phyloP scores from a whole-genome alignment of 2,113 vertebrate genomes.

The zebrafish (Danio rerio) region DNA sequence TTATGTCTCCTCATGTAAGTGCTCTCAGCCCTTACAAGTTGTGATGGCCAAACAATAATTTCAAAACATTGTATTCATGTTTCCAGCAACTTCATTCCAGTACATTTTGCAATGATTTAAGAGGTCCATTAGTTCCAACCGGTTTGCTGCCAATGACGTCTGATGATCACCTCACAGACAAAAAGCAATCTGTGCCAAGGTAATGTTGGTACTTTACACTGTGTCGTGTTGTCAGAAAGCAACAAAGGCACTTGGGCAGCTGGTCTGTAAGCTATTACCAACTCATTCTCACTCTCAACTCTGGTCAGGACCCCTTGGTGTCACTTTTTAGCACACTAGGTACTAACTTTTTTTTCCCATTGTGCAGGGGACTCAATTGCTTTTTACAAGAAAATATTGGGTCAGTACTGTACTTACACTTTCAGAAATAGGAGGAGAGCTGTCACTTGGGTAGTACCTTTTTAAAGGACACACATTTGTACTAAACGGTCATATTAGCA shows the following conservation, averaged over 20 bases:
- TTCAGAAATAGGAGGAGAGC: too few relatives aligned
- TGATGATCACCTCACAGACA: neutral
- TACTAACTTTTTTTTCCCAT: too few relatives aligned
- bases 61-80: neutral
- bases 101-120: constrained; percentile 1
- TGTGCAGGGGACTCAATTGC: too few relatives aligned
- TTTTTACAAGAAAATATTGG: too few relatives aligned
- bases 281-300: too few relatives aligned
- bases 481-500: too few relatives aligned
- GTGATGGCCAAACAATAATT: neutral
- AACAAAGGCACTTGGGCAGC: neutral
- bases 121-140: neutral
- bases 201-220: constrained; percentile 8
- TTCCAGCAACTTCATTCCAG: neutral
- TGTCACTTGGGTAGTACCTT: too few relatives aligned
- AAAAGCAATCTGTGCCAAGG: constrained; percentile 11
- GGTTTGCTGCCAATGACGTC: neutral
- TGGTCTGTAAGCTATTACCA: neutral
- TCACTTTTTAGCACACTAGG: too few relatives aligned
- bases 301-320: too few relatives aligned
- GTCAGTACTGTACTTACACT: too few relatives aligned
- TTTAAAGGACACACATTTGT: too few relatives aligned
- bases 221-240: neutral
- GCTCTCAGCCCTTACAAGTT: neutral
- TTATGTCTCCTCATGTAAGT: neutral